phyloP scores from a whole-genome alignment of 2,888 invertebrate genomes.

The Perizoma affinitatum region DNA sequence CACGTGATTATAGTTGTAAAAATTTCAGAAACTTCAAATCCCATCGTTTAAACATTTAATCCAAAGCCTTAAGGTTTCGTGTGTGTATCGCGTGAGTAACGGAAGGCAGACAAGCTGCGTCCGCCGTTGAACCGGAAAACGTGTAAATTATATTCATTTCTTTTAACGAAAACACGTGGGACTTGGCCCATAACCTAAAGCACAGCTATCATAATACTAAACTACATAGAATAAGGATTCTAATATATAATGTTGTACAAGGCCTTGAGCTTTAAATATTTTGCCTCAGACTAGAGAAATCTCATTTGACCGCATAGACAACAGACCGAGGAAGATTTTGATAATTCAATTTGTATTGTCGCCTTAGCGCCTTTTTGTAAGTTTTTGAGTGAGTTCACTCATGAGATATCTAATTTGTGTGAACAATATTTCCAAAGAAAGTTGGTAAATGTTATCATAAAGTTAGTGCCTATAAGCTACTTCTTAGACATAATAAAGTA shows the following conservation, averaged over 20 bases:
- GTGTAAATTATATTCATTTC: constrained; percentile 46
- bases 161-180: constrained; percentile 34
- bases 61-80: constrained; percentile 20
- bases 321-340: constrained; percentile 19
- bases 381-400: neutral
- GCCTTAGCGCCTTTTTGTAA: neutral
- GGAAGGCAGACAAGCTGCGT: constrained; percentile 72
- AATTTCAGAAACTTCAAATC: constrained; percentile 1
- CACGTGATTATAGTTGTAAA: no score
- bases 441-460: neutral
- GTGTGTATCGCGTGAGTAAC: constrained; percentile 38
- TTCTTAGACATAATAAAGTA: no score
- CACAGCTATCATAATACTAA: no score
- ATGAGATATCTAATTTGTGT: neutral
- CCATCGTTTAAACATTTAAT: neutral
- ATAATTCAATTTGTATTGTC: constrained; percentile 2
- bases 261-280: neutral
- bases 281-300: neutral
- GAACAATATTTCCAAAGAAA: neutral
- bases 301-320: no score
- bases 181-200: constrained; percentile 10
- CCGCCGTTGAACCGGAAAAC: constrained; percentile 57
- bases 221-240: neutral
- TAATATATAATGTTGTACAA: neutral
- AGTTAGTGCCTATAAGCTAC: no score